Percentiles rank a stretch among this genome's conserved stretches.
Conservation (phyloP, 2,797 vertebrate genomes). For the Chiloscyllium punctatum region DNA sequence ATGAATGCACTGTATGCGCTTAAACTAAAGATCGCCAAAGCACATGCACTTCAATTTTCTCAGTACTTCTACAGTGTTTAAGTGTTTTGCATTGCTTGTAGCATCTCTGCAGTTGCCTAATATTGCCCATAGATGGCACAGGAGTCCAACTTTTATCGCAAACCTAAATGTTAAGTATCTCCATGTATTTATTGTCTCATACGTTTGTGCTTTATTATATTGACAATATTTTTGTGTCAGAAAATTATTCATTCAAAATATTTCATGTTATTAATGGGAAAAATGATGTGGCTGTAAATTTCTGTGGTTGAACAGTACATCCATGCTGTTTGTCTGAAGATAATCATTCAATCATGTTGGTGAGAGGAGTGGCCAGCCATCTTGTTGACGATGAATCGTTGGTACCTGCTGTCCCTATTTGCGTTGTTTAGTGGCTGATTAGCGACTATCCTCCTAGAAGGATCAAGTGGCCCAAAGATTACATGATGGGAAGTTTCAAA, state of each 20-base stretch:
- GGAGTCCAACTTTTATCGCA: background rate
- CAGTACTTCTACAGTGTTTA: background rate
- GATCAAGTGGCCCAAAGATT: background rate
- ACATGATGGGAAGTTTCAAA: background rate
- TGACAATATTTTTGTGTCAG: background rate
- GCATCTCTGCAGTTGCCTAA: background rate
- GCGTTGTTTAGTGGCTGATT: background rate
- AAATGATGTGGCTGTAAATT: background rate
- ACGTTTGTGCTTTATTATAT: background rate
- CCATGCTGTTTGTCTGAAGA: background rate
- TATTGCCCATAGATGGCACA: slow-evolving; percentile 28
- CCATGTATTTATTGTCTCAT: background rate
- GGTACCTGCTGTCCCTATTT: background rate
- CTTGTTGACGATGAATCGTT: background rate
- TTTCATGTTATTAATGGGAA: background rate
- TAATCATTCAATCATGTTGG: background rate
- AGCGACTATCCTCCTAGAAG: background rate
- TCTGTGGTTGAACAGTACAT: background rate
- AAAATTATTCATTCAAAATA: background rate
- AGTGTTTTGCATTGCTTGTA: background rate
- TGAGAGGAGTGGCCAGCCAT: background rate
- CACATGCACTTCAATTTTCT: background rate
- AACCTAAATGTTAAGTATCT: background rate
- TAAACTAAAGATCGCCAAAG: background rate
- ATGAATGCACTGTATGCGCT: background rate